Evolutionary conservation across 2,797 vertebrate species (phyloP), one percentile per base, ranked within the genome.

Genomic region (Epinephelus malabaricus): DNA sequence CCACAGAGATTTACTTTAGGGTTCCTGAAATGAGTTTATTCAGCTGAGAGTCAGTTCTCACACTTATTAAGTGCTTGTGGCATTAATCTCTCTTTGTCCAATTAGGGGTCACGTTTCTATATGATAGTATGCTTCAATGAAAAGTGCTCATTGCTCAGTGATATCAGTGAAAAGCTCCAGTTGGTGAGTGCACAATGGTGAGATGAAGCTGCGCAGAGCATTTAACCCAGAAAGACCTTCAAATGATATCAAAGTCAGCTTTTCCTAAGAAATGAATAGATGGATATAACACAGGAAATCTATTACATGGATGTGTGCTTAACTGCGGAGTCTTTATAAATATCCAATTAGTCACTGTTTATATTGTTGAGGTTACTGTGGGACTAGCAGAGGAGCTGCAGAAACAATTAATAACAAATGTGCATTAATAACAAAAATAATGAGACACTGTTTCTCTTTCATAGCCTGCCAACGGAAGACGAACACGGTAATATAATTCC

Each of bases 1-100:
- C 85, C 55, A 4, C 55, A 40, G 77, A 72, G 68, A 83, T 80
- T 88, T 56, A 81, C 78, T 88, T 81, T 65, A 70, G 34, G 66
- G 53, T 55, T 76, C 23, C 45, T 46, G 47, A 68, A 84, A 90
- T 83, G 11, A 76, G 71, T 89, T 82, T 23, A 84, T 69, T 92
- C 83, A 85, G 69, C 81, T 5, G 51, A 38, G 76, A 82, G 62
- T 79, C 46, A 2, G 69, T 92, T 94, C 90, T 90, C 86, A 90
- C 77, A 79, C 74, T 71, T 85, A 88, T 92, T 91, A 90, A 84
- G 56, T 2, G 55, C 88, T 77, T 6, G 53, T 59, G 67, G 78
- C 58, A 53, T 85, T 91, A 76, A 92, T 90, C 71, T 86, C n/a
- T 76, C 81, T 83, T 82, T 81, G 85, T 86, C 83, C 82, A 83